Evolutionary conservation across 2,113 vertebrate genomes (phyloP).

Genomic region (Chloropsis cyanopogon): DNA sequence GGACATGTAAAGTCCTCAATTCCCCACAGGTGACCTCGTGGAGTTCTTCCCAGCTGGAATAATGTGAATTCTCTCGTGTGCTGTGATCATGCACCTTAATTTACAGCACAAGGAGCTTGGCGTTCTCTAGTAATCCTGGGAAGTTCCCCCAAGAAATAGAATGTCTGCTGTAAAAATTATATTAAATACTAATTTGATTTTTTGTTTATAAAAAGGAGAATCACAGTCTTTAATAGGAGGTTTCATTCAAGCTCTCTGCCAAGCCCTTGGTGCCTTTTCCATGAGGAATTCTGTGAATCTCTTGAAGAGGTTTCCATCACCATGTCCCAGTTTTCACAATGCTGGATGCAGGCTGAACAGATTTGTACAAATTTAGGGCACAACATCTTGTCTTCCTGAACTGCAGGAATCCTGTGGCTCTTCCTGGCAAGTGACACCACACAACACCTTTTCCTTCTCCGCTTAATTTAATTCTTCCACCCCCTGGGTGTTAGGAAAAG

Average conservation of each 20-base stretch:
- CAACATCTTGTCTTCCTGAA: neutral
- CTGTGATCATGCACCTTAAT: neutral
- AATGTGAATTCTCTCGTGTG: neutral
- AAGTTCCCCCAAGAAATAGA: neutral
- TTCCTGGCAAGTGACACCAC: neutral
- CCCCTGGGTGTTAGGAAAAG: neutral
- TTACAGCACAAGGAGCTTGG: rapidly evolving
- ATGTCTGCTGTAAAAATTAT: neutral
- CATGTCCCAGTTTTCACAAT: neutral
- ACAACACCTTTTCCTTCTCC: neutral
- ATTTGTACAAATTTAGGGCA: neutral
- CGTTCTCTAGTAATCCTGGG: neutral
- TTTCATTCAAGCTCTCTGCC: neutral
- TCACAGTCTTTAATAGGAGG: neutral
- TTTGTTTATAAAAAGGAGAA: neutral
- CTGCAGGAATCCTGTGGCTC: neutral
- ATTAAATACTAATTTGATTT: neutral
- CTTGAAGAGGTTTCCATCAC: neutral
- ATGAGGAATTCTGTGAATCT: neutral
- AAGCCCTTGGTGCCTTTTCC: neutral
- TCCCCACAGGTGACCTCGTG: neutral
- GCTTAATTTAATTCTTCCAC: neutral
- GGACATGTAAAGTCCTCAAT: rapidly evolving
- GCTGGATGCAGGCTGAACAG: neutral
- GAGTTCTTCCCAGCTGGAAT: neutral